A percentile compares a stretch with the other conserved stretches of the same genome.
These are phyloP conservation scores for Lordiphosa clarofinis DNA, from an alignment of 1,140 invertebrate species.

Conservation along the genomic window DNA sequence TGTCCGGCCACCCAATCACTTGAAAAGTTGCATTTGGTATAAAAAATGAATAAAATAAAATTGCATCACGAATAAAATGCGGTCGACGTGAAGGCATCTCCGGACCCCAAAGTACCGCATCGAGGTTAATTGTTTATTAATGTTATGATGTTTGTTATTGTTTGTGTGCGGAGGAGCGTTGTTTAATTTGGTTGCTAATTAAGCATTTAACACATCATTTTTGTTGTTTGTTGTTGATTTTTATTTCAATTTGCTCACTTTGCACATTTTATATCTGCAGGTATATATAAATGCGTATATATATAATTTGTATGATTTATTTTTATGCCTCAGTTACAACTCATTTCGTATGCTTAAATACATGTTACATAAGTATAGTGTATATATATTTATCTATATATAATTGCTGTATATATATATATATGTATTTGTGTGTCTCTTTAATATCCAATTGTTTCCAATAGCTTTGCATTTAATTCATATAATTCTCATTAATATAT, in stretches of 20 bases:
- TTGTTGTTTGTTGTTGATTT: slow-evolving; percentile 34
- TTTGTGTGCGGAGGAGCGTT: slow-evolving; percentile 17
- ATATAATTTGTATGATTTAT: slow-evolving; percentile 47
- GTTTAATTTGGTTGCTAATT: slow-evolving; percentile 65
- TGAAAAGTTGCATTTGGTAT: slow-evolving; percentile 22
- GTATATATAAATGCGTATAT: slow-evolving; percentile 2
- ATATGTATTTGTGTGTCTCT: slow-evolving; percentile 8
- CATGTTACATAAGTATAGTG: slow-evolving; percentile 63
- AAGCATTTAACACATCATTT: slow-evolving; percentile 58
- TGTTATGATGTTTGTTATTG: slow-evolving; percentile 39
- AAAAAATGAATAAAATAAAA: slow-evolving; percentile 61
- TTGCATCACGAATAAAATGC: slow-evolving; percentile 61
- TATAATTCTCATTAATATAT: slow-evolving; percentile 45
- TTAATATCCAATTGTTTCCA: too few relatives aligned
- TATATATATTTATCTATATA: slow-evolving; percentile 40
- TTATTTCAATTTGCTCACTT: slow-evolving; percentile 46
- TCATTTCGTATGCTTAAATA: slow-evolving; percentile 73
- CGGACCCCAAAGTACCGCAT: slow-evolving; percentile 8
- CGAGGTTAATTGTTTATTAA: slow-evolving; percentile 58
- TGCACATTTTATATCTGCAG: slow-evolving; percentile 4
- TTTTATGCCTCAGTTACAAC: slow-evolving; percentile 60
- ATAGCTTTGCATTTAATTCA: slow-evolving; percentile 29
- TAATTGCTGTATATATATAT: slow-evolving; percentile 24
- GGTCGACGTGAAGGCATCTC: slow-evolving; percentile 31
- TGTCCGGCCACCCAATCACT: slow-evolving; percentile 5